Conservation (phyloP, 2,888 invertebrate genomes). For the Philereme transversata region DNA sequence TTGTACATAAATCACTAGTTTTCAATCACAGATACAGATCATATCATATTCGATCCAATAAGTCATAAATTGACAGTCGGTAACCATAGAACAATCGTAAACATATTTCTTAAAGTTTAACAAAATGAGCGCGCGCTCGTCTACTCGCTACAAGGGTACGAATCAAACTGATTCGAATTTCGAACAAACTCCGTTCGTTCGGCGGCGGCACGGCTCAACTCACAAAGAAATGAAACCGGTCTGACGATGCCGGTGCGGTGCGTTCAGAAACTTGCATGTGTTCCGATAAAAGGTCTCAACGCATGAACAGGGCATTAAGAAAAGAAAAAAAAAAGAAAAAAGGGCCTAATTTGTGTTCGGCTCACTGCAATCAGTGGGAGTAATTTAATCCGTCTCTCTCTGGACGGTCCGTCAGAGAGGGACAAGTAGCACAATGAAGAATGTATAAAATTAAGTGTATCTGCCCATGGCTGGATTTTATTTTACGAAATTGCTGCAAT, state of each 20-base stretch:
- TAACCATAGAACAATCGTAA: conserved; percentile 66
- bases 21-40: conserved; percentile 46
- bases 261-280: conserved; percentile 76
- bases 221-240: conserved; percentile 77
- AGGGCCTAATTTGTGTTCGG: conserved; percentile 80
- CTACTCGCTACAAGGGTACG: conserved; percentile 42
- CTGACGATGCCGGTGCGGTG: conserved; percentile 55
- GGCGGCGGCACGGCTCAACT: conserved; percentile 63
- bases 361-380: conserved; percentile 80
- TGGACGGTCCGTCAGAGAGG: conserved; percentile 42
- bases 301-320: conserved; percentile 79
- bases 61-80: conserved; percentile 65
- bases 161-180: conserved; percentile 69
- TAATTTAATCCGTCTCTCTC: conserved; percentile 68
- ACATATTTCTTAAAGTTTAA: conserved; percentile 51
- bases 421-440: conserved; percentile 63
- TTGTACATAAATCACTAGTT: conserved; percentile 55
- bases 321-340: conserved; percentile 69
- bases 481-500: conserved; percentile 75
- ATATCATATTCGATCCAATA: conserved; percentile 62
- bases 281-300: conserved; percentile 79
- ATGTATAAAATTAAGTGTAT: conserved; percentile 76
- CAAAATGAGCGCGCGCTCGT: conserved; percentile 47
- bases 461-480: conserved; percentile 72
- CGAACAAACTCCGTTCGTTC: conserved; percentile 44